phyloP scores from a whole-genome alignment of 2,113 vertebrate species.

The Zingel zingel region DNA sequence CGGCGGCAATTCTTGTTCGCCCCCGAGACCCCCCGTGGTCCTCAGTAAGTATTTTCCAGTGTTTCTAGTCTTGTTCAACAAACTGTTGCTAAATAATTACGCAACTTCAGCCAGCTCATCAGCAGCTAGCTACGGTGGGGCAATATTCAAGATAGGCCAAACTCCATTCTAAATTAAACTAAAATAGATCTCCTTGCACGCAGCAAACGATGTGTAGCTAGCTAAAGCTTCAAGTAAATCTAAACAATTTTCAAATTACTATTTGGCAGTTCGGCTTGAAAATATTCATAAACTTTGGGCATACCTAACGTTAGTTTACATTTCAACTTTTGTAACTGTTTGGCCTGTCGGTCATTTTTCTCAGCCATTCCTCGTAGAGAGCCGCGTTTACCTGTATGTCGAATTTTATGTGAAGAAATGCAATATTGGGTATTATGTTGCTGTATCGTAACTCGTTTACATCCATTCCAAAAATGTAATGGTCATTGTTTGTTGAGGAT shows the following conservation, averaged over 20 bases:
- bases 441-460: not conserved
- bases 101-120: conserved; percentile 12
- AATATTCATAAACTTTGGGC: not conserved
- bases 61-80: not conserved
- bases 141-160: not conserved
- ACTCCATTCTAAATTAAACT: not conserved
- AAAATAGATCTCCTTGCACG: fast-evolving
- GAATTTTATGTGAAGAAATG: not conserved
- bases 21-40: conserved; percentile 81
- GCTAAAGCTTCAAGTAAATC: not conserved
- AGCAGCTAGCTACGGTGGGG: not conserved
- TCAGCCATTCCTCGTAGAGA: not conserved
- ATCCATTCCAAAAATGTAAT: not conserved
- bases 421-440: not conserved
- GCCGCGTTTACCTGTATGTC: fast-evolving
- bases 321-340: conserved; percentile 10
- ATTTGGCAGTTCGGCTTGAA: not conserved
- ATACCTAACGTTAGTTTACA: not conserved
- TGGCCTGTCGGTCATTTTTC: conserved; percentile 2
- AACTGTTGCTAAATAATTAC: not conserved
- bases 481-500: not conserved
- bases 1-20: conserved; percentile 28
- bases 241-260: not conserved
- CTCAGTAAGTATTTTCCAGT: conserved; percentile 77
- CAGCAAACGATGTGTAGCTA: fast-evolving